Base-by-base conservation (phyloP, 2,113 vertebrate genomes). In the Serinus canaria region DNA sequence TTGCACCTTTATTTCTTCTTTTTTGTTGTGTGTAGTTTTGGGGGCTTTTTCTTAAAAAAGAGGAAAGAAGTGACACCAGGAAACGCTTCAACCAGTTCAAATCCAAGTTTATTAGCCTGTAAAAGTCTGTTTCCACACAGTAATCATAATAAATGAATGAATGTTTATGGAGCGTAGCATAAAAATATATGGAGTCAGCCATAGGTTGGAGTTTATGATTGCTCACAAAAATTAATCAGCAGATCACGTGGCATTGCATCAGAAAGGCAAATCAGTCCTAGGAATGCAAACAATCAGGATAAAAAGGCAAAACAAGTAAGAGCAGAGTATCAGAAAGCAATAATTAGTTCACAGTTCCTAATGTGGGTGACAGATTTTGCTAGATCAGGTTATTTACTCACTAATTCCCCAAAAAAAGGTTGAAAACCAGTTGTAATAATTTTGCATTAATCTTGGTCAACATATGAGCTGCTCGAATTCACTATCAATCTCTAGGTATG, bases 221-320 rank as follows among this genome's bases (percentile, higher is more conserved):
- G 91, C 92, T 39, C 43, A 96, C 96, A 97, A 95, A 97, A 97
- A 96, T 95, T 97, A 97, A 97, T 94, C 95, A 95, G 87, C 84
- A 95, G 84, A 95, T 96, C 92, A 96, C 82, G 75, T 82, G 89
- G 73, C 84, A 92, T 94, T 97, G 91, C 96, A 97, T 95, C 70
- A 90, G 92, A 97, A 97, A 92, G 91, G 93, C 94, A 97, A 97
- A 96, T 97, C 96, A 97, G 86, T 89, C 89, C 87, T 77, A 94
- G 87, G 72, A 94, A 95, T 76, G 94, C 90, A 95, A 96, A 96
- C 94, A 96, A 92, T 82, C 62, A 79, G 55, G 76, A 83, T 84
- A 84, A 92, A 94, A 94, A 96, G 92, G 79, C 91, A 96, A 97
- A 97, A 96, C 92, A 96, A 96, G 89, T 72, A 82, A 93, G 93